Evolutionary conservation across 2,113 vertebrate species (phyloP), one percentile per base, ranked within the genome.

Genomic region (Xenus cinereus): DNA sequence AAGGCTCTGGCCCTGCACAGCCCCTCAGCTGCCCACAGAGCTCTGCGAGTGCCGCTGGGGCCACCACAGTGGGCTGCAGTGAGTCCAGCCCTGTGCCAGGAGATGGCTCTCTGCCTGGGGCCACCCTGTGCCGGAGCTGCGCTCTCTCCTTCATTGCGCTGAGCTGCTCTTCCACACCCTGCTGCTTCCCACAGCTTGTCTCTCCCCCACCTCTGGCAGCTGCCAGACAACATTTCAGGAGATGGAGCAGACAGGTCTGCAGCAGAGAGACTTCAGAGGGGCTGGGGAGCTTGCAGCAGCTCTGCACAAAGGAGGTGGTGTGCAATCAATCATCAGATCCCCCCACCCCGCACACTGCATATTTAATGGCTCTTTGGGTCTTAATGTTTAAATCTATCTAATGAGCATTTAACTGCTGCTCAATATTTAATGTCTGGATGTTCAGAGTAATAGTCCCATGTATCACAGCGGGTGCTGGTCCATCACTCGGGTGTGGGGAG

Each of bases 301-400:
- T 80, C 46, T 26, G 77, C 33, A n/a, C 35, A 27, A 23, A 62
- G 60, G 53, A 67, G 60, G 5, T 13, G 72, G 46, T 24, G 84
- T 12, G 11, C 67, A 84, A 62, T 59, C 84, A 75, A 20, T 75
- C 74, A 84, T 9, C 37, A 15, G 26, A 28, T 86, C n/a, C 62
- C 67, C 67, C 56, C 84, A 33, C 48, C 21, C 54, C 12, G 12
- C 60, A 45, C 41, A 2, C 57, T 84, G 48, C 74, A 43, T 75
- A n/a, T 76, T 84, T 84, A 66, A 76, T 43, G 45, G 68, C 16
- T 89, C 89, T 48, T 84, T 89, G 80, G 84, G 74, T 94, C 68
- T 84, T 51, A 20, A 4, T 64, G 74, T 84, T 91, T 84, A 84
- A 91, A 91, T 59, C 84, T 79, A 9, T 87, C 84, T 92, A 92